Evolutionary conservation across 2,888 invertebrate species (phyloP).

Genomic region (Siphlonurus alternatus): DNA sequence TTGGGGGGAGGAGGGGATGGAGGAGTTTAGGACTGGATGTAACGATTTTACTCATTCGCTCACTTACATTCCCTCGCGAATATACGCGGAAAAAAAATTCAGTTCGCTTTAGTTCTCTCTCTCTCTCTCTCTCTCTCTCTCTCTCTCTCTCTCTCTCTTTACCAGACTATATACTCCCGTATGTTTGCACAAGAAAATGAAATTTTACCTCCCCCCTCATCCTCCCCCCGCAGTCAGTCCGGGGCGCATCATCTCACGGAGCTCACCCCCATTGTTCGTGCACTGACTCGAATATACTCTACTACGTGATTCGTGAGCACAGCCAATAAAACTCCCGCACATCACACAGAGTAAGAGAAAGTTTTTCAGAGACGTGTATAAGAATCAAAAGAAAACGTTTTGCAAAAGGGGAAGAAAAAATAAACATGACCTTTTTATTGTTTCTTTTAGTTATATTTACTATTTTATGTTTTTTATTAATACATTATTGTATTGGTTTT

Average conservation of each 20-base stretch:
- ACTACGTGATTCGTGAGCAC: not conserved
- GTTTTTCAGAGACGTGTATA: not conserved
- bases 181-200: not conserved
- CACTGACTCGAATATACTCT: not conserved
- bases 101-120: not conserved
- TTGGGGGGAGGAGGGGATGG: not conserved
- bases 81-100: not conserved
- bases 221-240: not conserved
- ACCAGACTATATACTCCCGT: not conserved
- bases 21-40: not conserved
- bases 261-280: not conserved
- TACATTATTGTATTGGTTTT: no score
- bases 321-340: not conserved
- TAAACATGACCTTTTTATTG: no score
- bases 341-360: not conserved
- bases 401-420: not conserved
- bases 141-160: not conserved
- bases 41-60: not conserved
- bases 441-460: no score
- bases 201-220: not conserved
- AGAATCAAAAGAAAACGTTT: not conserved
- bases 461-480: no score
- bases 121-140: not conserved
- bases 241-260: not conserved
- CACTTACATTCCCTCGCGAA: not conserved